A percentile compares a stretch with the other conserved stretches of the same genome.
phyloP scores from a whole-genome alignment of 2,113 vertebrate genomes.

The Felis chaus region DNA sequence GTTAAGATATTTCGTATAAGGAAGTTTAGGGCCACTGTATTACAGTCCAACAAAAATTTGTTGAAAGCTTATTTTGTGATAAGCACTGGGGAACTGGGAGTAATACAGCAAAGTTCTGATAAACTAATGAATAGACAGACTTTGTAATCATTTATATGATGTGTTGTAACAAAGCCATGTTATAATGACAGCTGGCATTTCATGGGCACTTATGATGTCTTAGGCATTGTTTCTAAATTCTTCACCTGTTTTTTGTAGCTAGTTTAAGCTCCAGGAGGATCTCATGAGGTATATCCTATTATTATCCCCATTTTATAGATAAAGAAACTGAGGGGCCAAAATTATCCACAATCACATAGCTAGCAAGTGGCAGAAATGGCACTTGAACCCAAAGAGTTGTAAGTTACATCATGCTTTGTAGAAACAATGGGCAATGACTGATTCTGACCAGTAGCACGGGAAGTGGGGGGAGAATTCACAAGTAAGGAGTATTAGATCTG shows the following conservation, averaged over 20 bases:
- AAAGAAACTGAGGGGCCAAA: background rate
- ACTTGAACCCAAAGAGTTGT: background rate
- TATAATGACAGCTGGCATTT: background rate
- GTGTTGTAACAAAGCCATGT: background rate
- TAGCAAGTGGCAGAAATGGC: background rate
- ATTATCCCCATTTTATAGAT: background rate
- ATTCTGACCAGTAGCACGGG: background rate
- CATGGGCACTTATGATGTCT: background rate
- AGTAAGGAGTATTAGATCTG: background rate
- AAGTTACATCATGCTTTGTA: background rate
- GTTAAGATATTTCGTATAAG: background rate
- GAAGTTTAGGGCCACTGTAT: background rate
- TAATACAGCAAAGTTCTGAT: background rate
- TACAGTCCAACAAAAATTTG: background rate
- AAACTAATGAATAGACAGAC: background rate
- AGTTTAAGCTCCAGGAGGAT: background rate
- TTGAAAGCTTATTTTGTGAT: background rate
- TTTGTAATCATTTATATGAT: background rate
- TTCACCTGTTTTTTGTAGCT: background rate
- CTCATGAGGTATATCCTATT: background rate
- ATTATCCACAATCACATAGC: background rate
- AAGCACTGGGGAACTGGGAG: background rate
- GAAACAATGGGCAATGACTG: background rate
- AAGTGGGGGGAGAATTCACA: rapidly evolving
- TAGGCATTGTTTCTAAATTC: background rate